Evolutionary conservation across 1,140 invertebrate species (phyloP).

Genomic region (Mylabris phalerata): DNA sequence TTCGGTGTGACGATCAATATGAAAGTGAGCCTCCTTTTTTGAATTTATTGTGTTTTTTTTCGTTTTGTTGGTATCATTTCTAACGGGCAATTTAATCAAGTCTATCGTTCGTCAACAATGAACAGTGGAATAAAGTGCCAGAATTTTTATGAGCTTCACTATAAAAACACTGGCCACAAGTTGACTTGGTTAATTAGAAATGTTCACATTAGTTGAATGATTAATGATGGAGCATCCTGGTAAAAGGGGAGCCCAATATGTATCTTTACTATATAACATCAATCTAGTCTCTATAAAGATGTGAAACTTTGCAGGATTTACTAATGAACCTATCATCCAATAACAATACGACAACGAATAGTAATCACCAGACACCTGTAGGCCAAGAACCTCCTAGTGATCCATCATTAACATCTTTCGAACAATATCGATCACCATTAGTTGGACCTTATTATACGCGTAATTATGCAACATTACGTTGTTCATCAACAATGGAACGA

Average conservation of each 20-base stretch:
- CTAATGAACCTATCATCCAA: constrained; percentile 53
- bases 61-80: too few relatives aligned
- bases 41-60: not conserved
- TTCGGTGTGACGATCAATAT: constrained; percentile 61
- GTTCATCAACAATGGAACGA: constrained; percentile 19
- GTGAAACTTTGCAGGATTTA: constrained; percentile 41
- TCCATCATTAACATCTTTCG: constrained; percentile 46
- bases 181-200: too few relatives aligned
- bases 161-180: too few relatives aligned
- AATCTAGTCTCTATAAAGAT: not conserved
- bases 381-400: constrained; percentile 39
- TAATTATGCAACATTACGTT: constrained; percentile 30
- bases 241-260: too few relatives aligned
- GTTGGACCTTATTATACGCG: constrained; percentile 38
- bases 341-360: constrained; percentile 39
- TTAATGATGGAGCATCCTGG: too few relatives aligned
- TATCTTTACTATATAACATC: too few relatives aligned
- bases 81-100: too few relatives aligned
- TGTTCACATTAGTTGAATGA: too few relatives aligned
- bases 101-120: too few relatives aligned
- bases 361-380: constrained; percentile 44
- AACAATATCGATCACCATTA: constrained; percentile 49
- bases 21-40: constrained; percentile 46
- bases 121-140: not conserved
- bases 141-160: not conserved